phyloP scores from a whole-genome alignment of 2,113 vertebrate species.

The Catharus fuscescens region DNA sequence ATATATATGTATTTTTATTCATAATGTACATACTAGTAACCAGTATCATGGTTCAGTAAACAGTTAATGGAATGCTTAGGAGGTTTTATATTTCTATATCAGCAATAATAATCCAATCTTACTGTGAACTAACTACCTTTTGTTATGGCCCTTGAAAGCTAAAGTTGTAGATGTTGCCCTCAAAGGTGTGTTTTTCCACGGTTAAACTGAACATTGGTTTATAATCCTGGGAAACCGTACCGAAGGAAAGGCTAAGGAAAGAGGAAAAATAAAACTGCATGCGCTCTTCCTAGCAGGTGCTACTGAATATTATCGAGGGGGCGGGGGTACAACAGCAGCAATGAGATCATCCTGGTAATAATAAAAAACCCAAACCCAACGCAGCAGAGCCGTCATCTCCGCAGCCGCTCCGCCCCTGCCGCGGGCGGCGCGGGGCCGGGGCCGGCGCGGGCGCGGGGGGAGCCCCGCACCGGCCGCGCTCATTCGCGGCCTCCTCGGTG shows the following conservation, averaged over 20 bases:
- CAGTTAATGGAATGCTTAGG: too few species aligned
- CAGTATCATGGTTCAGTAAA: background rate
- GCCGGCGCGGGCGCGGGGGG: slow-evolving; percentile 36
- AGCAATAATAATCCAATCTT: background rate
- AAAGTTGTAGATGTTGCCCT: background rate
- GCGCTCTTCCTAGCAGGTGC: background rate
- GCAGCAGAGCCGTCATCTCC: background rate
- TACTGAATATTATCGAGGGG: background rate
- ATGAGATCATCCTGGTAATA: background rate
- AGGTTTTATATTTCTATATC: background rate
- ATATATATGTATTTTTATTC: fast-evolving
- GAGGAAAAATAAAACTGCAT: background rate
- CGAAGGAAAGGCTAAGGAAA: background rate
- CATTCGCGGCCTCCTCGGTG: slow-evolving; percentile 81
- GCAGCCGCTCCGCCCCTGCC: background rate
- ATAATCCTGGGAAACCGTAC: background rate
- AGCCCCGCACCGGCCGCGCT: slow-evolving; percentile 79
- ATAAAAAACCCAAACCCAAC: background rate
- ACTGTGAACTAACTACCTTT: background rate
- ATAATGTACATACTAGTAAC: background rate
- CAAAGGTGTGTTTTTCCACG: background rate
- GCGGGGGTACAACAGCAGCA: background rate
- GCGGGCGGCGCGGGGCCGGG: background rate
- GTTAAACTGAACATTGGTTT: background rate
- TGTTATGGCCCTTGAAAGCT: background rate